These are phyloP conservation scores for Zosterops japonicus DNA, from an alignment of 2,113 vertebrate species.

Conservation along the genomic window DNA sequence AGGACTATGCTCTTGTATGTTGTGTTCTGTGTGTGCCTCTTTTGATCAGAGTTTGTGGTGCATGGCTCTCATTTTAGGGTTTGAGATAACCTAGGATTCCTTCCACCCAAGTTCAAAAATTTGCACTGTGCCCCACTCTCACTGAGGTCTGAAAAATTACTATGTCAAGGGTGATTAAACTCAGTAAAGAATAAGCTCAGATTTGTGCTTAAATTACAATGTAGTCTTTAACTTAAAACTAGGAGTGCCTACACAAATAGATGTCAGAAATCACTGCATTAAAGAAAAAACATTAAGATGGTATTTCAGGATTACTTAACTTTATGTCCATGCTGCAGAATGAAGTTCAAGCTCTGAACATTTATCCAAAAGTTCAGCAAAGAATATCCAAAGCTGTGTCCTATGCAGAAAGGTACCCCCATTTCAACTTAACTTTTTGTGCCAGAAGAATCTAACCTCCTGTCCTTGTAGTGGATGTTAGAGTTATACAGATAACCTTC, in stretches of 20 bases:
- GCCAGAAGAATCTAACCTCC: neutral
- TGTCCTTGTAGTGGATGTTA: neutral
- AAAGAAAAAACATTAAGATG: neutral
- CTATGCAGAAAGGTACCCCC: neutral
- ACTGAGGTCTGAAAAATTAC: neutral
- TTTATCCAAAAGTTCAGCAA: neutral
- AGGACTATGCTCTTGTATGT: neutral
- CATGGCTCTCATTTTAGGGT: neutral
- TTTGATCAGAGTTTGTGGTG: neutral
- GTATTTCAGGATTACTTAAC: neutral
- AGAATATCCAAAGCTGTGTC: neutral
- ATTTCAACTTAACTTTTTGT: neutral
- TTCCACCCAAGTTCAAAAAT: neutral
- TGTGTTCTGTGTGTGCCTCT: rapidly evolving
- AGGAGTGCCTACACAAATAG: neutral
- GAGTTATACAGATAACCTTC: neutral
- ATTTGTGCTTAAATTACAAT: neutral
- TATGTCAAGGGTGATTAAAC: neutral
- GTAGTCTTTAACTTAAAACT: neutral
- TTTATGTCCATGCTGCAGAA: rapidly evolving
- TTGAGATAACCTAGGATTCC: neutral
- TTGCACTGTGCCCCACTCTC: neutral
- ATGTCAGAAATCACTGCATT: neutral
- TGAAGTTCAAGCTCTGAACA: neutral
- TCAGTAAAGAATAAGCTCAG: neutral